Conservation (phyloP, 2,888 invertebrate species). For the Agrilus cyanescens region DNA sequence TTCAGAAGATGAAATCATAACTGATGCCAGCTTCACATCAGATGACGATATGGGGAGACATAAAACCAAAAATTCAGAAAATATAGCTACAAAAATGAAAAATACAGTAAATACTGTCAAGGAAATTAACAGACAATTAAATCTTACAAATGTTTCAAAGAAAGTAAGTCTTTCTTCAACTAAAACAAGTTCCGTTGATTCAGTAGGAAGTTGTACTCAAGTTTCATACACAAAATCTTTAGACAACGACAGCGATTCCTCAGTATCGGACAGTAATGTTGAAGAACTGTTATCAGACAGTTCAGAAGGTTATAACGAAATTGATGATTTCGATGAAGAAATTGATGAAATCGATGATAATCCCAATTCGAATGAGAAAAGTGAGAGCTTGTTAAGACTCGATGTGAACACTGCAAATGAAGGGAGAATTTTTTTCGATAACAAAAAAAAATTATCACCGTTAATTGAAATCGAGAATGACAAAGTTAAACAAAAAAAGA, state of each 20-base stretch:
- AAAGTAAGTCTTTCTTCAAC: conserved; percentile 19
- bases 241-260: conserved; percentile 34
- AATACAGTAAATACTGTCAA: conserved; percentile 19
- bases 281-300: conserved; percentile 25
- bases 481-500: conserved; percentile 7
- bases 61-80: conserved; percentile 11
- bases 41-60: conserved; percentile 1
- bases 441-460: conserved; percentile 20
- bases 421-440: conserved; percentile 5
- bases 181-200: conserved; percentile 31
- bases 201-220: conserved; percentile 30
- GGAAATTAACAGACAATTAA: conserved; percentile 17
- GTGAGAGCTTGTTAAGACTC: conserved; percentile 11
- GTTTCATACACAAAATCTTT: conserved; percentile 34
- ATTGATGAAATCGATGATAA: conserved; percentile 19
- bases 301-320: conserved; percentile 27
- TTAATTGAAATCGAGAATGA: conserved; percentile 12
- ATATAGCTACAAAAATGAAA: conserved; percentile 20
- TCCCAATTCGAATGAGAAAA: conserved; percentile 22
- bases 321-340: conserved; percentile 21
- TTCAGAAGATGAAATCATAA: conserved; percentile 9
- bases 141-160: conserved; percentile 6
- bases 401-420: not conserved
- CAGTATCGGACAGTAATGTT: conserved; percentile 35
- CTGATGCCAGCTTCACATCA: conserved; percentile 6